Percentiles rank a stretch among this genome's conserved stretches.
phyloP scores from a whole-genome alignment of 2,113 vertebrate genomes.

The Uria aalge region DNA sequence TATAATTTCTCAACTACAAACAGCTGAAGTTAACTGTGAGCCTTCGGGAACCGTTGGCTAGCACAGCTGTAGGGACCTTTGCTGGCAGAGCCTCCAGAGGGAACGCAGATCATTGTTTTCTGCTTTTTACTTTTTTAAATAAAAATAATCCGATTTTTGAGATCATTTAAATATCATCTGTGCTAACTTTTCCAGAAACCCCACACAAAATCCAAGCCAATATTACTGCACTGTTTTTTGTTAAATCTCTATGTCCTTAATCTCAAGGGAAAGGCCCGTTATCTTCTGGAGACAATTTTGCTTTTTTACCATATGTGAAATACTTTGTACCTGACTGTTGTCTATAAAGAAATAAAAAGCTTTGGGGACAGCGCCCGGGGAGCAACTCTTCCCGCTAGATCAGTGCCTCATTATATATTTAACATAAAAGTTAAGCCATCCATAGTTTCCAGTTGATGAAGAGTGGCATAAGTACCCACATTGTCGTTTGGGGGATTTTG shows the following conservation, averaged over 20 bases:
- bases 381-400: neutral
- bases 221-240: neutral
- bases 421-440: neutral
- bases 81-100: neutral
- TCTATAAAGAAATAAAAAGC: neutral
- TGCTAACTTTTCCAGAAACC: neutral
- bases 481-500: neutral
- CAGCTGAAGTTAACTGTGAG: neutral
- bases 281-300: neutral
- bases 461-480: neutral
- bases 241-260: neutral
- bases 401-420: neutral
- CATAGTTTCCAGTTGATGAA: neutral
- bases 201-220: neutral
- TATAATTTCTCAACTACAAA: neutral
- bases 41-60: neutral
- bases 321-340: neutral
- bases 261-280: neutral
- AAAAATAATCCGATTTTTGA: conserved; percentile 9
- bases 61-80: neutral
- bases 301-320: neutral
- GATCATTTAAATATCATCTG: neutral
- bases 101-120: neutral
- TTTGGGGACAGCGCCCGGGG: neutral
- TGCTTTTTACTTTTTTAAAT: neutral